Base-by-base conservation (phyloP, 1,140 invertebrate species). In the Aphidius ervi region DNA sequence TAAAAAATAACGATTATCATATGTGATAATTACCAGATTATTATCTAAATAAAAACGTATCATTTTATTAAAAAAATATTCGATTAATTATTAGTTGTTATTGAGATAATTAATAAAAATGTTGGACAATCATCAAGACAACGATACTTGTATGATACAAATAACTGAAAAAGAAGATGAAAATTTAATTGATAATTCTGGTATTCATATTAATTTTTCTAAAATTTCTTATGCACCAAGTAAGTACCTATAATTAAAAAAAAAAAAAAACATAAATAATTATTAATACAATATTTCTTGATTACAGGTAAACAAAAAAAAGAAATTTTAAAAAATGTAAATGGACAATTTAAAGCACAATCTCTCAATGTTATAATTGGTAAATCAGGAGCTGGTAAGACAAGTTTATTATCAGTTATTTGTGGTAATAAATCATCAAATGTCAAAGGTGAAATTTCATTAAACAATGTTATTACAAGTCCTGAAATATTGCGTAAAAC, bases 311-410 rank as follows among this genome's bases (percentile, higher is more conserved):
- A 82, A 77, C 43, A 6, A 70, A 74, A 49, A 41, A 63, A 31
- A 85, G 83, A 67, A 67, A 77, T 5, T 86, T 90, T 57, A 69
- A 91, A 20, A 74, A 84, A 48, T 76, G 78, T 45, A 70, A 86
- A 5, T 52, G 86, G 86, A 3, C 75, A 79, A 43, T 84, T 88
- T 63, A 74, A 78, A 48, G 79, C 84, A 0, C 82, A 83, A 9
- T 82, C 85, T 80, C 66, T 93, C 47, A 89, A 88, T 0, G 88
- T 86, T 10, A 90, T 93, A 64, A 85, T 93, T 79, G 90, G 91
- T 5, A 90, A 89, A 31, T 91, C 89, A 0, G 90, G 91, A 6
- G 89, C 90, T 9, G 92, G 91, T n/a, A 94, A 94, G 74, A 87
- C 87, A n/a, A 89, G 88, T 5, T 77, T 91, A 9, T 81, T 91